A percentile compares a stretch with the other conserved stretches of the same genome.
phyloP scores from a whole-genome alignment of 37 sponge, comb jelly and placozoan species.

The Bolinopsis microptera region DNA sequence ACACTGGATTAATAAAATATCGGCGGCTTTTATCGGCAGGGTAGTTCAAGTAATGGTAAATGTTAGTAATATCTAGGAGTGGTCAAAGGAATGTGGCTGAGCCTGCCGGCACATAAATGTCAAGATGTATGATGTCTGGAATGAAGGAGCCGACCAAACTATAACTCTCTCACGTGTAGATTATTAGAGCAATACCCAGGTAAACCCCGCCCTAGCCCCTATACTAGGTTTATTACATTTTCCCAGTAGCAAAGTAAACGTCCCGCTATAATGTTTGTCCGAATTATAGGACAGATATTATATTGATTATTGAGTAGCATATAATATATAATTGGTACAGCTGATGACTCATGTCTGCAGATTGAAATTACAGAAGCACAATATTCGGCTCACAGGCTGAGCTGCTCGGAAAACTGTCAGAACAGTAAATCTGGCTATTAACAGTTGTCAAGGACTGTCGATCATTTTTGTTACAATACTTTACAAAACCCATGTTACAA shows the following conservation, averaged over 20 bases:
- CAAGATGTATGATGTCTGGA: neutral
- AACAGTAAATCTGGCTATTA: neutral
- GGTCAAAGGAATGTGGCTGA: no score
- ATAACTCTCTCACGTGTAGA: neutral
- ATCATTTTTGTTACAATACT: neutral
- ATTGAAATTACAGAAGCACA: neutral
- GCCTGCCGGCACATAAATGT: no score
- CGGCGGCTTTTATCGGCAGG: neutral
- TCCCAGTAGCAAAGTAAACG: neutral
- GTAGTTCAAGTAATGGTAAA: no score
- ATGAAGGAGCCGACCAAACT: neutral
- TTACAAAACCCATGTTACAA: no score
- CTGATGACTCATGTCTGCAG: neutral
- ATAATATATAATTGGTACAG: no score
- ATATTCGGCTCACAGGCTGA: neutral
- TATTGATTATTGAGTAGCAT: no score
- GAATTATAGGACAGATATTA: neutral
- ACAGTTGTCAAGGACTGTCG: neutral
- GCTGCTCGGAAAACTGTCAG: neutral
- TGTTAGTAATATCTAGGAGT: no score
- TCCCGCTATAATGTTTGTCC: neutral
- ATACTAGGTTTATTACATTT: neutral
- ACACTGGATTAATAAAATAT: neutral
- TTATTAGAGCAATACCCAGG: neutral
- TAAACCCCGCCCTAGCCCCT: neutral